phyloP scores from a whole-genome alignment of 2,113 vertebrate genomes.

The Epinephelus lanceolatus region DNA sequence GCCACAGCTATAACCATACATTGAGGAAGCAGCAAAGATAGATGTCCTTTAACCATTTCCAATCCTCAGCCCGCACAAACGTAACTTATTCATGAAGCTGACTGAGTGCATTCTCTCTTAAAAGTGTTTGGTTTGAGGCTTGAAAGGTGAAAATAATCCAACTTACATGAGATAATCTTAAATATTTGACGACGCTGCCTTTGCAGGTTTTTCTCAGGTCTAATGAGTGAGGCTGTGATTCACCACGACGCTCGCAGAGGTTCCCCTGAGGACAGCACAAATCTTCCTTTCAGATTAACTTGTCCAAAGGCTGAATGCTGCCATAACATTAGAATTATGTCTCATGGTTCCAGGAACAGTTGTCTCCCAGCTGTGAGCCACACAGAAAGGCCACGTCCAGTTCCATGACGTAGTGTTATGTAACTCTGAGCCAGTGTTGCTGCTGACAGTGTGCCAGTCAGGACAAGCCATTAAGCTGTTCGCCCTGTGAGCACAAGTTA shows the following conservation, averaged over 20 bases:
- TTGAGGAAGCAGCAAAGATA: neutral
- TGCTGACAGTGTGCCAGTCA: conserved; percentile 35
- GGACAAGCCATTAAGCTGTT: conserved; percentile 63
- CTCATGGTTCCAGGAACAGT: conserved; percentile 8
- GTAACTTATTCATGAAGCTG: conserved; percentile 57
- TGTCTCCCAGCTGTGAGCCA: conserved; percentile 46
- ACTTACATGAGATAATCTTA: conserved; percentile 35
- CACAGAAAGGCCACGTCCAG: conserved; percentile 34
- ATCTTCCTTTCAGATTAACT: conserved; percentile 45
- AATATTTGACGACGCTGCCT: conserved; percentile 55
- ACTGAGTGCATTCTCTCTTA: conserved; percentile 45
- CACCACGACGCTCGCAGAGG: neutral
- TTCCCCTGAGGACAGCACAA: conserved; percentile 29
- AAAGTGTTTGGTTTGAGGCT: conserved; percentile 51
- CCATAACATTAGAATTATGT: conserved; percentile 14
- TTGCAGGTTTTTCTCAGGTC: conserved; percentile 20
- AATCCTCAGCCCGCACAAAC: neutral
- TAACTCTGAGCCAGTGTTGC: conserved; percentile 50
- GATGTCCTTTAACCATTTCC: conserved; percentile 37
- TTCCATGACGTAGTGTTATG: conserved; percentile 56
- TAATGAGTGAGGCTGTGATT: conserved; percentile 20
- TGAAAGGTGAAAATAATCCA: conserved; percentile 51
- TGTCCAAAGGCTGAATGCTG: neutral
- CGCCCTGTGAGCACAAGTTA: conserved; percentile 46
- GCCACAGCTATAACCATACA: neutral